Evolutionary conservation across 2,797 vertebrate species (phyloP), one percentile per base, ranked within the genome.

Genomic region (Momotus momota): DNA sequence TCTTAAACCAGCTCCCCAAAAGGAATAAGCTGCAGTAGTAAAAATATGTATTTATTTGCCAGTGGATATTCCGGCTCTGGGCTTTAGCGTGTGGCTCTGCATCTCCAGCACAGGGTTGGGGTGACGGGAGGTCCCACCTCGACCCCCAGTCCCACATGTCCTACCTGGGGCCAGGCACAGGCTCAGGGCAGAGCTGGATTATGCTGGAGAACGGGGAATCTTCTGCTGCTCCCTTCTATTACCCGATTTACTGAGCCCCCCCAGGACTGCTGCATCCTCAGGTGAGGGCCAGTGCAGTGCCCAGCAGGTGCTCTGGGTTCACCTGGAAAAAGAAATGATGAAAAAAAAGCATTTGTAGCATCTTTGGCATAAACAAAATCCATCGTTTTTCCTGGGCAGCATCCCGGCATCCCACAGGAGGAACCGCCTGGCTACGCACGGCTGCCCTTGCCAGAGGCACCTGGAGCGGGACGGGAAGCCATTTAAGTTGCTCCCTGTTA

Each of bases 31-130:
- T 81, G 31, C 40, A 33, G 35, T 0, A 45, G 15, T 40, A 61
- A 58, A 85, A 73, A 55, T 11, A 48, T 48, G 15, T 31, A 86
- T 85, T 85, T 58, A 23, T 89, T 73, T 80, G 61, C 52, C 60
- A 7, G 62, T 2, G 23, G 52, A 33, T 71, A 26, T 35, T 57
- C 54, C 61, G 41, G 20, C 57, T 81, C 17, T 15, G 26, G 66
- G 46, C 8, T 57, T 33, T 33, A 29, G 20, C 3, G 15, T 7
- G 0, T 1, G 15, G 26, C 9, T 92, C 55, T 19, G 57, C 52
- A 22, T 9, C n/a, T 26, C 31, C 48, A 35, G 16, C 0, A 0
- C 2, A 22, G 7, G 38, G 38, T 1, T 31, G 74, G 55, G 35
- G 9, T 16, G 18, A 19, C 3, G 2, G 65, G 43, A 81, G 49